phyloP scores from a whole-genome alignment of 2,113 vertebrate genomes.

The Hippoglossus stenolepis region DNA sequence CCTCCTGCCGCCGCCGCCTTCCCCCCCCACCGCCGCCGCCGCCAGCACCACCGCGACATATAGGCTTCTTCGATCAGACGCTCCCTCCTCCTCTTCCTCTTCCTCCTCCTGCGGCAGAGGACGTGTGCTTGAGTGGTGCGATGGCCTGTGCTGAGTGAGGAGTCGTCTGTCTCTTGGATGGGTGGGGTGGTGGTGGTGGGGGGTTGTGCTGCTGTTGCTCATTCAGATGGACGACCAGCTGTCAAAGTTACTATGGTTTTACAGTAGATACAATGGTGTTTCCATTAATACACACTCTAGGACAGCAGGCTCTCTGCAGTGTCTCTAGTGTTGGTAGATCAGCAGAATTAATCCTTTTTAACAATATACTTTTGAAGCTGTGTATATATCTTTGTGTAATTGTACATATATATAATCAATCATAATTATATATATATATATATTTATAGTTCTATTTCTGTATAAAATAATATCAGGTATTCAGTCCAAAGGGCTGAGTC shows the following conservation, averaged over 20 bases:
- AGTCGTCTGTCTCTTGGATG: constrained; percentile 78
- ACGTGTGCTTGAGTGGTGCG: constrained; percentile 66
- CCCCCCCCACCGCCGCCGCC: neutral
- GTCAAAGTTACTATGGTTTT: constrained; percentile 88
- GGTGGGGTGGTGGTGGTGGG: constrained; percentile 41
- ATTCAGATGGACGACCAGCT: constrained; percentile 81
- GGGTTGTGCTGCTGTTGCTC: constrained; percentile 87
- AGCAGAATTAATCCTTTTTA: constrained; percentile 85
- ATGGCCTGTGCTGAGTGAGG: constrained; percentile 64
- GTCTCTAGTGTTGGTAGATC: constrained; percentile 86
- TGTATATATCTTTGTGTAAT: constrained; percentile 86
- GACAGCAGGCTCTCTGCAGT: constrained; percentile 88
- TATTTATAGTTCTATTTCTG: constrained; percentile 83
- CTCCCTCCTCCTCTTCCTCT: constrained; percentile 25
- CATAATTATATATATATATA: constrained; percentile 81
- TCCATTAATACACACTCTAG: constrained; percentile 87
- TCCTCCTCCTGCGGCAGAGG: constrained; percentile 38
- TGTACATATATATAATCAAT: constrained; percentile 85
- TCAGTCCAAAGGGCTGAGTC: constrained; percentile 77
- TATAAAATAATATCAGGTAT: constrained; percentile 84
- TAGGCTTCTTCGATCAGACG: constrained; percentile 42
- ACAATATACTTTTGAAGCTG: constrained; percentile 87
- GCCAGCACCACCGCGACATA: neutral
- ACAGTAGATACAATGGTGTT: constrained; percentile 85
- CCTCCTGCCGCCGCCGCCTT: constrained; percentile 1